Base-by-base conservation (phyloP, 2,797 vertebrate genomes). In the Morus bassanus region DNA sequence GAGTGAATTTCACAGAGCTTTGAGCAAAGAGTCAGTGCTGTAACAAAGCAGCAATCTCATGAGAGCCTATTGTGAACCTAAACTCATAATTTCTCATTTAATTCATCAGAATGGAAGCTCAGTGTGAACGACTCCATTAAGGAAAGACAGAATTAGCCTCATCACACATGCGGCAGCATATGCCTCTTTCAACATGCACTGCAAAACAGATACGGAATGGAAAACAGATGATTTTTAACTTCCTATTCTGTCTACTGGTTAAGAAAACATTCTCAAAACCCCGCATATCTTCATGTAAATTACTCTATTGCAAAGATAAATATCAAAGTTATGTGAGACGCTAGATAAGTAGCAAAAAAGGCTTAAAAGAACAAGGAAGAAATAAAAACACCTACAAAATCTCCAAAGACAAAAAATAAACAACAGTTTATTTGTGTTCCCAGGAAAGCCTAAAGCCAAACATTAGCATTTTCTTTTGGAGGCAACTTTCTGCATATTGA, bases 401-500 rank as follows among this genome's bases (percentile, higher is more conserved):
- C 89, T 75, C 87, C 39, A n/a, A 89, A 94, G 88, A 85, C 23
- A 88, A 89, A 95, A 89, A 91, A 14, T 23, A 94, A 89, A 77
- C 81, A 94, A 27, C 23, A 73, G 46, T 67, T 85, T 91, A 89
- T 95, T 95, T 93, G 87, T 73, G 88, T 91, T 96, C 79, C 76
- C 76, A 86, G 82, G 89, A 88, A 97, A 95, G 81, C 75, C 89
- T 89, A 65, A 94, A 95, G 61, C 59, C 65, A 96, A 93, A 93
- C 78, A 89, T 95, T 91, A 93, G 69, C 94, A 94, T 95, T 96
- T 96, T 84, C 54, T 88, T 93, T 93, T 67, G 69, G 73, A 97
- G 91, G 82, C 85, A 95, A 67, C 28, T 92, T 95, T 89, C 51
- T 85, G 69, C 28, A 48, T 88, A 79, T 43, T 92, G 82, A 93